Percentiles rank a stretch among this genome's conserved stretches.
phyloP scores from a whole-genome alignment of 2,888 invertebrate genomes.

The Oscheius sp. region DNA sequence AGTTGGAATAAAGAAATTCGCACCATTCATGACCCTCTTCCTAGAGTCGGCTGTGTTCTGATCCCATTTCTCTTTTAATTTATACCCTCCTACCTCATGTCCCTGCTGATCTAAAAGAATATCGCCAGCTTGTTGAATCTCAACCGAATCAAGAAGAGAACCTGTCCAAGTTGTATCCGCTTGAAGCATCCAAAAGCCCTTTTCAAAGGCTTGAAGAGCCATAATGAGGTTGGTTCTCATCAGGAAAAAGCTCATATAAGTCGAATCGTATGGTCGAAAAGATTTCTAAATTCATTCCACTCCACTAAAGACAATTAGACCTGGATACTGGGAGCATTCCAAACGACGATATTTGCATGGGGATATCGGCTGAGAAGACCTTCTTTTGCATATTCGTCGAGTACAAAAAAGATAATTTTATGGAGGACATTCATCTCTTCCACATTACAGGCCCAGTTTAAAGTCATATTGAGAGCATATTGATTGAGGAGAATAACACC shows the following conservation, averaged over 20 bases:
- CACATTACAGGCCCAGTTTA: slow-evolving; percentile 59
- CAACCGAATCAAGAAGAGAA: background rate
- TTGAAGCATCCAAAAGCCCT: slow-evolving; percentile 59
- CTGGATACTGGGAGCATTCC: slow-evolving; percentile 48
- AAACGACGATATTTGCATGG: slow-evolving; percentile 42
- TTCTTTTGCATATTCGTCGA: slow-evolving; percentile 48
- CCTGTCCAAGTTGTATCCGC: slow-evolving; percentile 57
- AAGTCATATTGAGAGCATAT: slow-evolving; percentile 53
- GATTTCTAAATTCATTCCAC: slow-evolving; percentile 36
- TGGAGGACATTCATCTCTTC: slow-evolving; percentile 37
- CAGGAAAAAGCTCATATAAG: slow-evolving; percentile 61
- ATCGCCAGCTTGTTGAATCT: slow-evolving; percentile 5
- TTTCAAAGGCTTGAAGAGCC: slow-evolving; percentile 47
- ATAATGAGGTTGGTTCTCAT: slow-evolving; percentile 58
- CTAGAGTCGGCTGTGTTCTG: slow-evolving; percentile 27
- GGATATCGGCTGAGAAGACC: slow-evolving; percentile 44
- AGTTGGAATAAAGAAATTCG: slow-evolving; percentile 50
- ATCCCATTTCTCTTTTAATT: too few species aligned
- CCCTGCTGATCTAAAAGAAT: slow-evolving; percentile 59
- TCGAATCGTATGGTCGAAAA: slow-evolving; percentile 56
- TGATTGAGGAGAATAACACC: slow-evolving; percentile 50
- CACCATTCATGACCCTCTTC: slow-evolving; percentile 56
- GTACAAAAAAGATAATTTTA: slow-evolving; percentile 49
- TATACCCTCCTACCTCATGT: slow-evolving; percentile 21
- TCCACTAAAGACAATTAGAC: slow-evolving; percentile 26